Base-by-base conservation (phyloP, 2,113 vertebrate genomes). In the Meriones unguiculatus region DNA sequence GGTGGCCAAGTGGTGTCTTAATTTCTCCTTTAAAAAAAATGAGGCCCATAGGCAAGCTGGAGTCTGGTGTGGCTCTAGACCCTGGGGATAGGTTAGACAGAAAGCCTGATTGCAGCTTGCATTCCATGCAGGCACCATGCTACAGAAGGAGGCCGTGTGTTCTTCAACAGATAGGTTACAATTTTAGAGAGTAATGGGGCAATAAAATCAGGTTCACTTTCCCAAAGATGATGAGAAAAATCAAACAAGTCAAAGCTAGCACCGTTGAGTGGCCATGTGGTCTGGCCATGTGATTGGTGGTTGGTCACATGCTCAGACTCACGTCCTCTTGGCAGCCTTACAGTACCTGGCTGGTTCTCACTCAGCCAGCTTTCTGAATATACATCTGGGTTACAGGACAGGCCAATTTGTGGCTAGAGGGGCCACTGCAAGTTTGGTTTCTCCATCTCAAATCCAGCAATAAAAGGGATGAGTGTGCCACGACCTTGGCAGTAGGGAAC, bases 381-480 rank as follows among this genome's bases (percentile, higher is more conserved):
- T 52, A 4, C 1, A 1, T 3, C 50, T 28, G 22, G 41, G 22
- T 46, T 12, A 30, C 69, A 85, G 62, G 52, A 13, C 65, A 52
- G 84, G 50, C 50, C 38, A 13, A 7, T 1, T 35, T n/a, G 46
- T 24, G 59, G 75, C 70, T 28, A 57, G 84, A 32, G 20, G 7
- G 76, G 57, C 76, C 35, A 38, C 12, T 93, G 64, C 73, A 80
- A 93, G 73, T 41, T 57, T n/a, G 54, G 73, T 59, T 78, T 95
- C 82, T 96, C 69, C 88, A 54, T 70, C 15, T 8, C 0, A 11
- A 54, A 80, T 54, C 85, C 67, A 35, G 94, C 35, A 30, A 62
- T 78, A 67, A 80, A 94, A 95, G 22, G 38, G 24, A 81, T 95
- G 95, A 85, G 62, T 75, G 15, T 84, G 91, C 89, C 95, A 38